Conservation (phyloP, 1,140 invertebrate species). For the Drosophila bocqueti region DNA sequence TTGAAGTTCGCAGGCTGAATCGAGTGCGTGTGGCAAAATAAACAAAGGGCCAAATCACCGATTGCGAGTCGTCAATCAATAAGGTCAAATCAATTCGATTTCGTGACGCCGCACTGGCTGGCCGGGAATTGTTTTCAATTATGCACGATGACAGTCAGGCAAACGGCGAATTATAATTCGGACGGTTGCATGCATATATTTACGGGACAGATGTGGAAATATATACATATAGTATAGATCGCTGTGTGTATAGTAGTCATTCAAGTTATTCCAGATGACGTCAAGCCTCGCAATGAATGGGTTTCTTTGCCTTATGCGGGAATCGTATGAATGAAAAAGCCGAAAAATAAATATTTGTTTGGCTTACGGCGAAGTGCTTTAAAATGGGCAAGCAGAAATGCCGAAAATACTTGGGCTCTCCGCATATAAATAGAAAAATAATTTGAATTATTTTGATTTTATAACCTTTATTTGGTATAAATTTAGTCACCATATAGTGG, state of each 20-base stretch:
- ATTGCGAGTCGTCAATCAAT: slow-evolving; percentile 70
- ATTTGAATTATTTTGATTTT: slow-evolving; percentile 6
- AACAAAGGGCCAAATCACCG: slow-evolving; percentile 40
- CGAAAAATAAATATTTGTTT: slow-evolving; percentile 34
- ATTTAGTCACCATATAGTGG: background rate
- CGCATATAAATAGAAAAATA: slow-evolving; percentile 6
- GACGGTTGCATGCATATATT: slow-evolving; percentile 24
- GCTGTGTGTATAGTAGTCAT: slow-evolving; percentile 1
- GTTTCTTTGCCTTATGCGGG: slow-evolving; percentile 23
- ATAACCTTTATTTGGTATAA: slow-evolving; percentile 7
- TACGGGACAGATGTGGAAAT: slow-evolving; percentile 13
- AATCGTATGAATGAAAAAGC: slow-evolving; percentile 26
- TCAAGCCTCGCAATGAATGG: slow-evolving; percentile 43
- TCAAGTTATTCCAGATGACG: slow-evolving; percentile 35
- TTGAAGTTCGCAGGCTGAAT: slow-evolving; percentile 47
- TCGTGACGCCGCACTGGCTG: slow-evolving; percentile 43
- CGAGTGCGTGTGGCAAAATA: slow-evolving; percentile 41
- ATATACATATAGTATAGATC: background rate
- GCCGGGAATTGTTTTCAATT: slow-evolving; percentile 73
- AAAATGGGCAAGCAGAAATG: slow-evolving; percentile 5
- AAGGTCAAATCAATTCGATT: slow-evolving; percentile 77
- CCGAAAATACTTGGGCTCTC: background rate
- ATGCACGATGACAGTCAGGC: slow-evolving; percentile 59
- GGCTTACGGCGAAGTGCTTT: background rate
- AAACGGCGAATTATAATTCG: slow-evolving; percentile 47